Evolutionary conservation across 2,888 invertebrate genomes (phyloP), one percentile per base, ranked within the genome.

Genomic region (Cephonodes hylas): DNA sequence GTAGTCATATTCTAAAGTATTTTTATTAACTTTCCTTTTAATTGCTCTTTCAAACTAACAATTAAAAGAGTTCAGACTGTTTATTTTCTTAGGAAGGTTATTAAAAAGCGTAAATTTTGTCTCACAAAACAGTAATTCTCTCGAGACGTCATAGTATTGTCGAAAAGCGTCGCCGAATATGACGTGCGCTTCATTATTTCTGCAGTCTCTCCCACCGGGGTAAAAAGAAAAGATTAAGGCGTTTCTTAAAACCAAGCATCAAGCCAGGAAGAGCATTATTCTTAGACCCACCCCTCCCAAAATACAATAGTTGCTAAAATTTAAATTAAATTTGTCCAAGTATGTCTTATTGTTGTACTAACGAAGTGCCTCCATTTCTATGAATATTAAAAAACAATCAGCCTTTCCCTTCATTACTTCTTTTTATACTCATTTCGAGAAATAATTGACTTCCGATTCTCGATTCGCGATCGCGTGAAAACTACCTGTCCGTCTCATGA

Each of bases 361-460:
- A 59, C 27, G 27, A 44, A 59, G 25, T 44, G 44, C 25, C 23
- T 27, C 15, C n/a, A 38, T 38, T 38, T 38, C 25, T 53, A 53
- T 53, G 27, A 53, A 31, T 46, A 60, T 53, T 53, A 53, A 53
- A 60, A 60, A 44, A 53, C 57, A 61, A 56, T 61, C 53, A 31
- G n/a, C 18, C 15, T 15, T 53, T 15, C 46, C 25, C 10, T 60
- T 42, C 25, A 27, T 60, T 60, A 25, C 34, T 6, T n/a, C 3
- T 25, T 42, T 60, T 60, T 53, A 20, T 42, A 53, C 27, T 44
- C 23, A 57, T 57, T 57, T 57, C 25, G 56, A 44, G 31, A 61
- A 75, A 71, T 79, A 85, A 86, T 85, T 80, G 79, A 84, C 88
- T 88, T 86, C 88, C 88, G 85, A 85, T 80, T 71, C 71, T 70